Base-by-base conservation (phyloP, 2,797 vertebrate species). In the Peromyscus nudipes region DNA sequence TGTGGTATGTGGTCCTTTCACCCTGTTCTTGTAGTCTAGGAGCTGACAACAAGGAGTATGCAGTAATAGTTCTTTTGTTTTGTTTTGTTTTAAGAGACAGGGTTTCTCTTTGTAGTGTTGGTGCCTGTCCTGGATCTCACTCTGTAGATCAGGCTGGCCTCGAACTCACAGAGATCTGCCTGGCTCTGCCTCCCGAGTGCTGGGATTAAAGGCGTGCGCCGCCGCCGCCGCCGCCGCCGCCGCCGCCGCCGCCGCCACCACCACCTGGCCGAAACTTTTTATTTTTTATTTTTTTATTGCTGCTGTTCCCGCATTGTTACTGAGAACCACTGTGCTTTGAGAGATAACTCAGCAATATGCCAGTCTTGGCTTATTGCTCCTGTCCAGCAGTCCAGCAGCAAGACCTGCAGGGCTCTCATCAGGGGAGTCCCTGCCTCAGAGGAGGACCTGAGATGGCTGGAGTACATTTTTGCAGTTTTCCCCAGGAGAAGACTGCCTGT, bases 301-400 rank as follows among this genome's bases (percentile, higher is more conserved):
- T 67, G 29, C 71, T 94, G 46, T 91, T 75, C 86, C 17, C 65
- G 67, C 88, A 40, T 46, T 90, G 73, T 82, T 34, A 73, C 65
- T 83, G 95, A 89, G 87, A 92, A 80, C 21, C 23, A 9, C 86
- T 85, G 37, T 89, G 57, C 40, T 96, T 94, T 80, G 64, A 37
- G 92, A 69, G 17, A 46, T 46, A 83, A 16, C 62, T 92, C 64
- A 94, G 93, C 62, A 14, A 37, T 65, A 73, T 92, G 55, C 91
- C 94, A 43, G 25, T 43, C 2, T 87, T 71, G 46, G 77, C 23
- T n/a, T 92, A 34, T 75, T 79, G 55, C 21, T 88, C 43, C 83
- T 85, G 79, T 73, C 17, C 19, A 85, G n/a, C n/a, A n/a, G n/a
- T n/a, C n/a, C n/a, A n/a, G 37, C 12, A 67, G 57, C 43, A 91